Evolutionary conservation across 2,797 vertebrate species (phyloP).

Genomic region (Menidia menidia): DNA sequence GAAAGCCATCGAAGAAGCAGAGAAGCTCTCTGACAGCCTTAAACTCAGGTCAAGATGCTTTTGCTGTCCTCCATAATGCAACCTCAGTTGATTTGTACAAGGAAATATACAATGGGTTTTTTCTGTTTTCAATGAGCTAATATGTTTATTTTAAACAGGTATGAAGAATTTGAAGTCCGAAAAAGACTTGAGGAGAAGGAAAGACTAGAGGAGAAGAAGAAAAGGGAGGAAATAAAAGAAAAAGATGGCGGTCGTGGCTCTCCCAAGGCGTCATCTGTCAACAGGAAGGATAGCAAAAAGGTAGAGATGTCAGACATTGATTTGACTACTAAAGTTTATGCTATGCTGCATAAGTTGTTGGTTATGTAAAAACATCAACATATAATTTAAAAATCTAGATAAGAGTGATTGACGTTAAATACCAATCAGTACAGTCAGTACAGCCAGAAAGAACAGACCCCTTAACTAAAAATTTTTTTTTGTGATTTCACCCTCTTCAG

Average conservation of each 20-base stretch:
- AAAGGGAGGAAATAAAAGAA: conserved; percentile 82
- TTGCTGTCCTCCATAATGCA: background rate
- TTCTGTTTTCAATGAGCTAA: background rate
- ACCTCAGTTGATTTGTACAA: background rate
- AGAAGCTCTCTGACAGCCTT: conserved; percentile 96
- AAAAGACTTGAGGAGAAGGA: conserved; percentile 96
- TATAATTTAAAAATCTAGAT: no score
- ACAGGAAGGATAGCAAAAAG: conserved; percentile 87
- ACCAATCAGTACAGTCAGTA: no score
- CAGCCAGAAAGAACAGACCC: no score
- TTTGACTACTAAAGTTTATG: background rate
- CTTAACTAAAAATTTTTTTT: background rate
- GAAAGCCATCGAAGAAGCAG: conserved; percentile 97
- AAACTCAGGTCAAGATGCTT: conserved; percentile 89
- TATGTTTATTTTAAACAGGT: conserved; percentile 78
- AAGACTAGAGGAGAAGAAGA: conserved; percentile 88
- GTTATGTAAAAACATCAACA: no score
- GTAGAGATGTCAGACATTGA: conserved; percentile 66
- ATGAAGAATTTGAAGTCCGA: conserved; percentile 96
- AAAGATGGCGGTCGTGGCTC: conserved; percentile 75
- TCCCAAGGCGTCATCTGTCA: conserved; percentile 77
- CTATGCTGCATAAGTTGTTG: no score
- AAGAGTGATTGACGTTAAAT: no score
- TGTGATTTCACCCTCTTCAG: background rate
- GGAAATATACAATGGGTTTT: background rate